Evolutionary conservation across 2,797 vertebrate genomes (phyloP).

Genomic region (Anguilla megastoma): DNA sequence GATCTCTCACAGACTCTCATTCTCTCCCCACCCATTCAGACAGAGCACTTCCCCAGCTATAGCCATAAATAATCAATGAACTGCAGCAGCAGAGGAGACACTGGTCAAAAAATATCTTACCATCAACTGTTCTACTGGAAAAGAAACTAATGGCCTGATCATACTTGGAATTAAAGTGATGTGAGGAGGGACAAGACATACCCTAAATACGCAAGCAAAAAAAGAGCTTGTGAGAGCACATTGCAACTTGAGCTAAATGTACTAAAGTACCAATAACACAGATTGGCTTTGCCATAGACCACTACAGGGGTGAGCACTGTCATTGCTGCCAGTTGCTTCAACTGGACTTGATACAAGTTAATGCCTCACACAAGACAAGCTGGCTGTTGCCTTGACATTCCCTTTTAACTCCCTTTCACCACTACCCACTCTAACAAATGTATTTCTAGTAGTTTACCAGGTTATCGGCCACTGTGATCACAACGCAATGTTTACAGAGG

Average conservation of each 20-base stretch:
- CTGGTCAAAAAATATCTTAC: conserved; percentile 54
- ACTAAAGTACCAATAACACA: neutral
- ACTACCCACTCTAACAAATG: neutral
- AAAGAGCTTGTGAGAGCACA: neutral
- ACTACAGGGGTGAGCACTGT: neutral
- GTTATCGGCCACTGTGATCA: neutral
- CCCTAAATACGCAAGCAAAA: neutral
- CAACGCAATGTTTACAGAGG: neutral
- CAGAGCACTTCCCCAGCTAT: conserved; percentile 54
- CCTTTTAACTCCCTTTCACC: neutral
- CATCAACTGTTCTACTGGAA: neutral
- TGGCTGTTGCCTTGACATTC: neutral
- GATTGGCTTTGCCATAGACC: neutral
- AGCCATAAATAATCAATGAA: conserved; percentile 75
- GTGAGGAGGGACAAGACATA: neutral
- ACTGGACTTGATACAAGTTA: conserved; percentile 1
- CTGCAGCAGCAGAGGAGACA: conserved; percentile 62
- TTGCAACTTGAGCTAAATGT: conserved; percentile 10
- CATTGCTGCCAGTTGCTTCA: neutral
- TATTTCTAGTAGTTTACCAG: neutral
- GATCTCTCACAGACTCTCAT: conserved; percentile 36
- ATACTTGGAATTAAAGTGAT: neutral
- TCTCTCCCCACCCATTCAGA: conserved; percentile 32
- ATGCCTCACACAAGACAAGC: neutral
- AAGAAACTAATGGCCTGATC: neutral